Conservation (phyloP, 2,888 invertebrate genomes). For the Erebia aethiops region DNA sequence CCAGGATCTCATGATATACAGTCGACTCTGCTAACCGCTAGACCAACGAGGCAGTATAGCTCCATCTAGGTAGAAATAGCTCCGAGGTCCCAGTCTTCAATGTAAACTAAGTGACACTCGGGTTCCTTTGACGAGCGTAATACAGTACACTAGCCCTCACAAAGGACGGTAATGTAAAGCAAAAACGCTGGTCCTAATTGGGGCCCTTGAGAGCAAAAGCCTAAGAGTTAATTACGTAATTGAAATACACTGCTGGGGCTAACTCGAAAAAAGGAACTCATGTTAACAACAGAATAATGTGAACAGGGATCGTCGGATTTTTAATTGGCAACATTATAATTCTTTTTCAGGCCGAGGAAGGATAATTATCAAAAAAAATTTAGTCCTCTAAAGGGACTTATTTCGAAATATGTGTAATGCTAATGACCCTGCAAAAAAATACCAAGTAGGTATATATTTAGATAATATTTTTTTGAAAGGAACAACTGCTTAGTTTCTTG, state of each 20-base stretch:
- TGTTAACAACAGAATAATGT: constrained; percentile 21
- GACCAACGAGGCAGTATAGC: too few species aligned
- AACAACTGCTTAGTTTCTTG: too few species aligned
- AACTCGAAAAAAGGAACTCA: constrained; percentile 24
- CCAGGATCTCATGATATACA: too few species aligned
- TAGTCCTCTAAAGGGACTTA: too few species aligned
- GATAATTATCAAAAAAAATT: not conserved
- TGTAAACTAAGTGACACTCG: constrained; percentile 17
- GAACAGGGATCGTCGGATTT: constrained; percentile 6
- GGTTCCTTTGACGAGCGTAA: constrained; percentile 22
- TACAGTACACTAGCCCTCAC: constrained; percentile 16
- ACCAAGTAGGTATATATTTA: too few species aligned
- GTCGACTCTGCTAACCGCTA: too few species aligned
- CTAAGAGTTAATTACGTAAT: constrained; percentile 20
- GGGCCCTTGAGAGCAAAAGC: constrained; percentile 11
- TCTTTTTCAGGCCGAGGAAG: not conserved
- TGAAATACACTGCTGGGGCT: constrained; percentile 11
- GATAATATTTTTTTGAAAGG: too few species aligned
- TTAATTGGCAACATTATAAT: constrained; percentile 21
- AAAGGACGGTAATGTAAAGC: constrained; percentile 17
- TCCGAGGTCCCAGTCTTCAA: too few species aligned
- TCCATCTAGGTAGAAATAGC: too few species aligned
- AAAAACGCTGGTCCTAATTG: constrained; percentile 18
- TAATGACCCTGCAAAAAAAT: too few species aligned
- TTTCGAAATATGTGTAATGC: too few species aligned